Evolutionary conservation across 2,888 invertebrate genomes (phyloP).

Genomic region (Ochropleura plecta): DNA sequence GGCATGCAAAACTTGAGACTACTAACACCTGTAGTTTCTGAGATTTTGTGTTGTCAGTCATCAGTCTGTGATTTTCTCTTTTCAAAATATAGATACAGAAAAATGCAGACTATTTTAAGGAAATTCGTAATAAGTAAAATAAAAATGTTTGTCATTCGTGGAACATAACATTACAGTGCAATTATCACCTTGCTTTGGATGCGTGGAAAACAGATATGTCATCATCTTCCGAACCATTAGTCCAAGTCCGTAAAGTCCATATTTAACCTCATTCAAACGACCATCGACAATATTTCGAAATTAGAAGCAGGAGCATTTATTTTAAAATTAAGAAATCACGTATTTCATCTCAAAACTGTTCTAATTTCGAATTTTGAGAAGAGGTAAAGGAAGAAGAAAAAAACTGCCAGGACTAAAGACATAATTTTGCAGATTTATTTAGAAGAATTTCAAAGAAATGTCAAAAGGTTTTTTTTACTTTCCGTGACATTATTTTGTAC

Average conservation of each 20-base stretch:
- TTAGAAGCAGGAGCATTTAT: neutral
- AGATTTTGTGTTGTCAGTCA: too few relatives aligned
- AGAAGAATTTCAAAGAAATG: conserved; percentile 10
- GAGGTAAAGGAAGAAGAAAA: neutral
- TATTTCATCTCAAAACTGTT: neutral
- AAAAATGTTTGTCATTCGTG: too few relatives aligned
- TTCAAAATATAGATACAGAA: too few relatives aligned
- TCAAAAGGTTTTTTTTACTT: conserved; percentile 8
- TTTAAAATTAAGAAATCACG: neutral
- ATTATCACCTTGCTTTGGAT: too few relatives aligned
- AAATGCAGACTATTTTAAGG: too few relatives aligned
- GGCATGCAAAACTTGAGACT: too few relatives aligned
- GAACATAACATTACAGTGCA: too few relatives aligned
- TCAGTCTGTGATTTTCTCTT: too few relatives aligned
- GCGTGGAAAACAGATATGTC: too few relatives aligned
- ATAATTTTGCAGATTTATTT: conserved; percentile 11
- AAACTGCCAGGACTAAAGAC: neutral
- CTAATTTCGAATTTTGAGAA: conserved; percentile 23
- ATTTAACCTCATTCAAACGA: neutral
- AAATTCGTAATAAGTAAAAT: too few relatives aligned
- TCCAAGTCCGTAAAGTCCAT: neutral
- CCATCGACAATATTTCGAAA: neutral
- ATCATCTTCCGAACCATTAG: neutral
- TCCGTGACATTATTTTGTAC: conserved; percentile 35
- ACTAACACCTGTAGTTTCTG: too few relatives aligned